Evolutionary conservation across 2,797 vertebrate genomes (phyloP).

Genomic region (Darevskia mixta): DNA sequence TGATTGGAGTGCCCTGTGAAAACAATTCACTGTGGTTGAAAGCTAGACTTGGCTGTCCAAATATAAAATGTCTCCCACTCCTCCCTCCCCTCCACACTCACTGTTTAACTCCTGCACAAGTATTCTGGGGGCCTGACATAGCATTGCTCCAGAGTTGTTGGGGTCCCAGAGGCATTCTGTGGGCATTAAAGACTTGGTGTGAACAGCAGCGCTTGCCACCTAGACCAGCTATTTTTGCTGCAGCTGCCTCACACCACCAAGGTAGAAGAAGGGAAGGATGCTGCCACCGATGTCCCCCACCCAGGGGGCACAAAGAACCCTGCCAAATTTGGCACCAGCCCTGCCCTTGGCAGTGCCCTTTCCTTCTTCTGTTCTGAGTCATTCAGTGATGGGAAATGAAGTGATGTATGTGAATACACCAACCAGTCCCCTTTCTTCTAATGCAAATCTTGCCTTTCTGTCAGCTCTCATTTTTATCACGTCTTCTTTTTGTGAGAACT

Average conservation of each 20-base stretch:
- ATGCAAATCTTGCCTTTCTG: neutral
- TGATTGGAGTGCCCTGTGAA: too few species aligned
- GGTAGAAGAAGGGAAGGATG: neutral
- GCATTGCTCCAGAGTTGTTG: too few species aligned
- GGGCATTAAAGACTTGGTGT: too few species aligned
- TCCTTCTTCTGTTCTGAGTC: neutral
- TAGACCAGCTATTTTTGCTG: neutral
- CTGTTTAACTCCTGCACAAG: too few species aligned
- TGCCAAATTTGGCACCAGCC: neutral
- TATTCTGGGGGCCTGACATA: too few species aligned
- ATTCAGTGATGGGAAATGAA: neutral
- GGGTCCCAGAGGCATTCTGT: too few species aligned
- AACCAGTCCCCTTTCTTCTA: neutral
- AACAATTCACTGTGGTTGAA: too few species aligned
- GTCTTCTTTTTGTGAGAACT: slow-evolving; percentile 20
- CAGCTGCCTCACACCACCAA: neutral
- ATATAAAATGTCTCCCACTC: too few species aligned
- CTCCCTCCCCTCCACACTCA: too few species aligned
- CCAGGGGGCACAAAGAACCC: neutral
- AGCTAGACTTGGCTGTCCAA: too few species aligned
- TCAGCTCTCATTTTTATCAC: slow-evolving; percentile 9
- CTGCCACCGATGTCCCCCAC: neutral
- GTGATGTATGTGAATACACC: neutral
- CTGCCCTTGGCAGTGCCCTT: neutral
- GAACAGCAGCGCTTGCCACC: neutral